phyloP scores from a whole-genome alignment of 1,140 invertebrate genomes.

The Melipona quadrifasciata region DNA sequence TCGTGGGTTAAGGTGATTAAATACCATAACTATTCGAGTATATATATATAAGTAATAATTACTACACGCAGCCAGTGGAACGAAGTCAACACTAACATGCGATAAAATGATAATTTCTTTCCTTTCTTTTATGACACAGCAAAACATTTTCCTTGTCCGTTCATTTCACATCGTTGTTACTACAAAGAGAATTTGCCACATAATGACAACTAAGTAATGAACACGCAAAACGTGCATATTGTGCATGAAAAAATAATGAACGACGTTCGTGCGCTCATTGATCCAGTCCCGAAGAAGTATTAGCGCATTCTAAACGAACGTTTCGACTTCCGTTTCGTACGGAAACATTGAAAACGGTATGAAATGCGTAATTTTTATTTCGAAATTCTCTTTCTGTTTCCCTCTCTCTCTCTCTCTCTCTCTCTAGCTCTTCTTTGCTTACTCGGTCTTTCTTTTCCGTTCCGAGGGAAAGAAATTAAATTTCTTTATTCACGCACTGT shows the following conservation, averaged over 20 bases:
- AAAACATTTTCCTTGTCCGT: not conserved
- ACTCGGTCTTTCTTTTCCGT: not conserved
- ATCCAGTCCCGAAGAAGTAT: not conserved
- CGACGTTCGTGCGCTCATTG: not conserved
- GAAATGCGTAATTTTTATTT: constrained; percentile 14
- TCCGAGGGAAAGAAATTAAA: constrained; percentile 2
- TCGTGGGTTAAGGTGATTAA: too few species aligned
- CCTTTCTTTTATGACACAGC: too few species aligned
- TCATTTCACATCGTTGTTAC: not conserved
- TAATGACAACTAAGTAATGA: not conserved
- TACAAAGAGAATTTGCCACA: not conserved
- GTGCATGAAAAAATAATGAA: constrained; percentile 6
- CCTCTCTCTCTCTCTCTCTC: too few species aligned
- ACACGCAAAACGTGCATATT: not conserved
- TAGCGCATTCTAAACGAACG: not conserved
- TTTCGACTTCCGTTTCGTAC: not conserved
- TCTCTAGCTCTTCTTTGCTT: not conserved
- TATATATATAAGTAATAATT: too few species aligned
- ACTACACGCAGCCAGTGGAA: too few species aligned
- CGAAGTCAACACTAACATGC: too few species aligned
- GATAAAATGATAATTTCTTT: too few species aligned
- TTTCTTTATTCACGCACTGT: constrained; percentile 37
- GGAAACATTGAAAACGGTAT: not conserved
- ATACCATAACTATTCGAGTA: too few species aligned
- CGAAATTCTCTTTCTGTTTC: not conserved